phyloP scores from a whole-genome alignment of 2,797 vertebrate genomes.

The Sebastiscus tertius region DNA sequence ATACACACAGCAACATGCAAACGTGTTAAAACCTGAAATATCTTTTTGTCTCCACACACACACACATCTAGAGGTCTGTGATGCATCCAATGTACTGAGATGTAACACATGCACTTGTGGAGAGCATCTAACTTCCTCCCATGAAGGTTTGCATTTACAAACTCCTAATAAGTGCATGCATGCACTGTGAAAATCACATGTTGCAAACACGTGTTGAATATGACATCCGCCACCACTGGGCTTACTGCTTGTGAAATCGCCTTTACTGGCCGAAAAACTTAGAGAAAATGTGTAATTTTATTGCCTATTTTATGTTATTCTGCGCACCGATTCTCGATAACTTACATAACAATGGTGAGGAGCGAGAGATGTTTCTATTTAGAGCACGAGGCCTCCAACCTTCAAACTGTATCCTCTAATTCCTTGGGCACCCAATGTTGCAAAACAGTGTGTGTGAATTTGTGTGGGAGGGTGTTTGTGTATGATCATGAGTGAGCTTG shows the following conservation, averaged over 20 bases:
- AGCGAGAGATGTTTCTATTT: constrained; percentile 58
- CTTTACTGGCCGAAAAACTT: background rate
- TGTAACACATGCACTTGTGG: background rate
- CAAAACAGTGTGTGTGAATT: constrained; percentile 60
- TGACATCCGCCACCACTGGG: background rate
- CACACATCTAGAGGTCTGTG: background rate
- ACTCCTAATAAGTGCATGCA: background rate
- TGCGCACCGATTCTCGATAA: constrained; percentile 1
- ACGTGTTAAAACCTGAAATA: background rate
- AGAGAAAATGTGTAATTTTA: background rate
- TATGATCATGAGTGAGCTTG: constrained; percentile 52
- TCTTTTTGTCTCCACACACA: background rate
- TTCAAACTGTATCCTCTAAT: constrained; percentile 60
- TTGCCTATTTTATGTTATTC: background rate
- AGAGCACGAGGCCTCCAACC: constrained; percentile 54
- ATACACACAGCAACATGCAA: background rate
- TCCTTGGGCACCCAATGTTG: constrained; percentile 54
- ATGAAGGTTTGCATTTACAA: background rate
- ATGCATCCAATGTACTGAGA: background rate
- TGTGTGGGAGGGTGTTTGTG: constrained; percentile 65
- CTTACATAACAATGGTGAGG: constrained; percentile 60
- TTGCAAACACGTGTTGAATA: background rate
- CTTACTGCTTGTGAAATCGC: background rate
- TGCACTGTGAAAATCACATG: constrained; percentile 17
- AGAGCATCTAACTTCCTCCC: background rate